A percentile compares a stretch with the other conserved stretches of the same genome.
Evolutionary conservation across 1,140 invertebrate genomes (phyloP).

Genomic region (Oscheius sp.): DNA sequence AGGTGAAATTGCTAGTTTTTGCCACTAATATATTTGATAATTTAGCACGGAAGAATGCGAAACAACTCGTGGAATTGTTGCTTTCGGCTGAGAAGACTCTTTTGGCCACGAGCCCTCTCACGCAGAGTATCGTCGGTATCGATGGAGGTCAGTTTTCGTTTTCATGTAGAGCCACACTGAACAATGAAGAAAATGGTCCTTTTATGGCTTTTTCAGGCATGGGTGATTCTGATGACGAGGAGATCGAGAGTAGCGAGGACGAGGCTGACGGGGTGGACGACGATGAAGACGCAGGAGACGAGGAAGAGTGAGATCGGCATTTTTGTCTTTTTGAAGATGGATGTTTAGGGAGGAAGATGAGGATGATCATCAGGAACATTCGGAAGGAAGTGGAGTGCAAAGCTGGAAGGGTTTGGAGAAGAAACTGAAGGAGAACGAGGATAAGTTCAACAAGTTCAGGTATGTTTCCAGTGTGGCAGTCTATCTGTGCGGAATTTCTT

Average conservation of each 20-base stretch:
- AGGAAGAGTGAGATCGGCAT: neutral
- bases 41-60: conserved; percentile 15
- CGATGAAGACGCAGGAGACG: conserved; percentile 40
- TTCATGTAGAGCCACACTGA: conserved; percentile 7
- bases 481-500: conserved; percentile 19
- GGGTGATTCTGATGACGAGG: conserved; percentile 32
- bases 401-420: conserved; percentile 21
- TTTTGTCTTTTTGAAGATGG: conserved; percentile 13
- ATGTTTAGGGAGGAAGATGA: conserved; percentile 11
- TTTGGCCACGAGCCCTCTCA: conserved; percentile 19
- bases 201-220: neutral
- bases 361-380: too few relatives aligned
- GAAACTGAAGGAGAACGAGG: neutral
- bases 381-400: neutral
- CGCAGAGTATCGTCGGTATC: conserved; percentile 7
- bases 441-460: conserved; percentile 35
- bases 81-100: conserved; percentile 15
- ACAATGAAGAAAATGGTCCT: neutral
- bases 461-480: conserved; percentile 8
- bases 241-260: conserved; percentile 38
- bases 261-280: conserved; percentile 48
- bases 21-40: neutral
- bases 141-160: neutral
- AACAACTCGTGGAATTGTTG: conserved; percentile 23
- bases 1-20: neutral